These are phyloP conservation scores for Ceratina australensis DNA, from an alignment of 1,140 invertebrate genomes.

Conservation along the genomic window DNA sequence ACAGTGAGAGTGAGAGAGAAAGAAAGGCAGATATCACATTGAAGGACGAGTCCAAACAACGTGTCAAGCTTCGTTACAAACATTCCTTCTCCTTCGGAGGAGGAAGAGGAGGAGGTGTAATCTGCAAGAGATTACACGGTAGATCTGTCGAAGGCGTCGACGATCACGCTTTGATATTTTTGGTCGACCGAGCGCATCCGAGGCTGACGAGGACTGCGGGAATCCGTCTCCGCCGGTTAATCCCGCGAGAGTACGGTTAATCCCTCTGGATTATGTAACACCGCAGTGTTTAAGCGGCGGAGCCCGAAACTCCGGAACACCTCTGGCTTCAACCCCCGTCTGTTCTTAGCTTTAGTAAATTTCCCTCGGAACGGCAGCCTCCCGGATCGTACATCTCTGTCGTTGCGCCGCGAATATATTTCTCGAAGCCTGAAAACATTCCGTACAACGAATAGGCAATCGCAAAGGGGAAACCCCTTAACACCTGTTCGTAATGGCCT, in stretches of 20 bases:
- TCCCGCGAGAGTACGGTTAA: slow-evolving; percentile 60
- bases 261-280: slow-evolving; percentile 63
- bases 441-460: slow-evolving; percentile 19
- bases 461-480: slow-evolving; percentile 9
- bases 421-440: slow-evolving; percentile 21
- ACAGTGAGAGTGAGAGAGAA: background rate
- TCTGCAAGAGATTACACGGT: slow-evolving; percentile 28
- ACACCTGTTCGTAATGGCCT: slow-evolving; percentile 8
- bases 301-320: slow-evolving; percentile 49
- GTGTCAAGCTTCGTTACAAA: background rate
- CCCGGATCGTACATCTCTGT: slow-evolving; percentile 19
- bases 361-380: slow-evolving; percentile 29
- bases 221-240: slow-evolving; percentile 63
- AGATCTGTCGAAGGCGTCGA: slow-evolving; percentile 29
- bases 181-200: slow-evolving; percentile 26
- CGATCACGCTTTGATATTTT: slow-evolving; percentile 58
- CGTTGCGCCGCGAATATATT: slow-evolving; percentile 20
- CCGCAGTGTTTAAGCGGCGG: slow-evolving; percentile 64
- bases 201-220: slow-evolving; percentile 36
- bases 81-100: background rate
- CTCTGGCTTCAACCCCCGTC: background rate
- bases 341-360: slow-evolving; percentile 55
- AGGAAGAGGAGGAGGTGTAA: background rate
- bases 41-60: background rate
- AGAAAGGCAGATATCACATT: too few species aligned